phyloP scores from a whole-genome alignment of 1,140 invertebrate genomes.

The Drosophila ohnishii region DNA sequence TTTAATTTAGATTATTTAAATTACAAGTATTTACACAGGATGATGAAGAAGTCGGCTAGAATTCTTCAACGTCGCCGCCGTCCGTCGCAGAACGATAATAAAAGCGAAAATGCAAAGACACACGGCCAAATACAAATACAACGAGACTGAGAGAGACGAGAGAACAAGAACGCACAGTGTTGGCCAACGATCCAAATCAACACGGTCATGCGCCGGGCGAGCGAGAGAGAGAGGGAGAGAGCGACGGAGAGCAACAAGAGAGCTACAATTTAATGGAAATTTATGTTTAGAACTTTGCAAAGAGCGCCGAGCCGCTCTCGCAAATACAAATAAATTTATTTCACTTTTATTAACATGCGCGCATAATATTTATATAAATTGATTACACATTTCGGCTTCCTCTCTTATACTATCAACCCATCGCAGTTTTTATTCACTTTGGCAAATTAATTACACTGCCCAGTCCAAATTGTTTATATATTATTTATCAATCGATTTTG shows the following conservation, averaged over 20 bases:
- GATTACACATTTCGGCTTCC: conserved; percentile 30
- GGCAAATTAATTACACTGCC: conserved; percentile 24
- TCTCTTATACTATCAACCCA: conserved; percentile 13
- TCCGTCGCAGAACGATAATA: conserved; percentile 79
- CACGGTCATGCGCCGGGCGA: conserved; percentile 32
- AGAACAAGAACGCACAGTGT: conserved; percentile 42
- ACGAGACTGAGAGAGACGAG: conserved; percentile 25
- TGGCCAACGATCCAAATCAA: conserved; percentile 26
- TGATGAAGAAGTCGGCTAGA: conserved; percentile 73
- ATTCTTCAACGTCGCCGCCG: conserved; percentile 69
- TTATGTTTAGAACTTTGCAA: conserved; percentile 25
- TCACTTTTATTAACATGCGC: conserved; percentile 45
- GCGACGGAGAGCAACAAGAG: conserved; percentile 9
- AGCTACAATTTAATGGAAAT: conserved; percentile 20
- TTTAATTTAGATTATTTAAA: conserved; percentile 77
- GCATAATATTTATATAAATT: conserved; percentile 49
- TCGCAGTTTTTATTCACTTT: not conserved
- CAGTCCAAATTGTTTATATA: conserved; percentile 54
- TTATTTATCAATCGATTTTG: conserved; percentile 63
- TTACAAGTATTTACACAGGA: conserved; percentile 82
- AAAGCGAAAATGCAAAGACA: conserved; percentile 77
- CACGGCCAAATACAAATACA: conserved; percentile 49
- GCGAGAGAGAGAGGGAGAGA: conserved; percentile 8
- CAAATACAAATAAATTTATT: conserved; percentile 35
- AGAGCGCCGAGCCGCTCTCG: conserved; percentile 14